phyloP scores from a whole-genome alignment of 2,888 invertebrate genomes.

The Leptodirus hochenwartii region DNA sequence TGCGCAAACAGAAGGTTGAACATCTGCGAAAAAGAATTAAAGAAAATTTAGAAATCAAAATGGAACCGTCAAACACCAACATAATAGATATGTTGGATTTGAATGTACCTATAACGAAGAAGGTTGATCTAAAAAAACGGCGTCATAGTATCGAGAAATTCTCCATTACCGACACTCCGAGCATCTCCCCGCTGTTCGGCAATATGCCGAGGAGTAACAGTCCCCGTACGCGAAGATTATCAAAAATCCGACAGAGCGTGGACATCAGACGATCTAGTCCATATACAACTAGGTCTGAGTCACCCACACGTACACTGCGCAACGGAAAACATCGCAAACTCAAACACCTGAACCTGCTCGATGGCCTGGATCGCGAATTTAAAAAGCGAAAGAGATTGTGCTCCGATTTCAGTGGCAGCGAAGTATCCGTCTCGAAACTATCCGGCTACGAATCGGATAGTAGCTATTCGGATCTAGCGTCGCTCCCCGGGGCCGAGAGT shows the following conservation, averaged over 20 bases:
- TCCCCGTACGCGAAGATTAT: constrained; percentile 19
- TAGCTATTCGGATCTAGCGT: constrained; percentile 36
- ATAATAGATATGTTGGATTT: constrained; percentile 27
- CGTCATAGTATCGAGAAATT: constrained; percentile 27
- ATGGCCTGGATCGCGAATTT: constrained; percentile 33
- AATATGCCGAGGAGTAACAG: constrained; percentile 21
- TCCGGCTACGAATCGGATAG: constrained; percentile 44
- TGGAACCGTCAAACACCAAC: constrained; percentile 22
- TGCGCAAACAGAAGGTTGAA: constrained; percentile 17
- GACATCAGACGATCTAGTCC: constrained; percentile 27
- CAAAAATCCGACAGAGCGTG: constrained; percentile 15
- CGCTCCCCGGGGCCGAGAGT: constrained; percentile 20
- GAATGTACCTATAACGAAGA: constrained; percentile 20
- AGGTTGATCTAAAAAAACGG: constrained; percentile 18
- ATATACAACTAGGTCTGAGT: constrained; percentile 41
- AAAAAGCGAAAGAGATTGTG: constrained; percentile 34
- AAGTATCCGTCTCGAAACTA: constrained; percentile 39
- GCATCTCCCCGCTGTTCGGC: constrained; percentile 17
- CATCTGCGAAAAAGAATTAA: constrained; percentile 19
- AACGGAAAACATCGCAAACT: constrained; percentile 48
- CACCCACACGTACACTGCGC: constrained; percentile 37
- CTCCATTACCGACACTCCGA: constrained; percentile 17
- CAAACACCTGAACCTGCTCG: constrained; percentile 34
- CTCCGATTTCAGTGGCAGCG: constrained; percentile 39
- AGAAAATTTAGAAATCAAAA: constrained; percentile 20